phyloP scores from a whole-genome alignment of 2,888 invertebrate species.

The Machimus rusticus region DNA sequence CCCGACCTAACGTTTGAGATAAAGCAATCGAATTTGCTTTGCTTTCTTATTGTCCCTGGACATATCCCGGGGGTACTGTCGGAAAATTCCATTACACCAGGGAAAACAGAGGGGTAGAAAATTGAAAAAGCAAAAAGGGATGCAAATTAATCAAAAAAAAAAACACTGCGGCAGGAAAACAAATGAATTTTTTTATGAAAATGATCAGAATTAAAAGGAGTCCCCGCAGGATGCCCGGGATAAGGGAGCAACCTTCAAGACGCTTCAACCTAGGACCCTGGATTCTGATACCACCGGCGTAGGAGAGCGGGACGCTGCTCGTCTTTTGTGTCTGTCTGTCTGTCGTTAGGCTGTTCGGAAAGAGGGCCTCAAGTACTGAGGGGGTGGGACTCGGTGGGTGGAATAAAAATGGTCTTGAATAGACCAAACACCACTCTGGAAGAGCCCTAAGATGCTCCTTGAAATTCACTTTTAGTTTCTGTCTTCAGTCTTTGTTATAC shows the following conservation, averaged over 20 bases:
- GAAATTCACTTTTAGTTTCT: constrained; percentile 27
- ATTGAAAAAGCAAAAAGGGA: not conserved
- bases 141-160: not conserved
- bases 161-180: not conserved
- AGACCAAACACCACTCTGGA: not conserved
- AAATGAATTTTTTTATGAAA: not conserved
- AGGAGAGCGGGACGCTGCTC: not conserved
- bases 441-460: not conserved
- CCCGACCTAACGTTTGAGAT: not conserved
- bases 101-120: not conserved
- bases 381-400: not conserved
- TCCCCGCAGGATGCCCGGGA: not conserved
- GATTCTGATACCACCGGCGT: not conserved
- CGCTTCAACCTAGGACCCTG: not conserved
- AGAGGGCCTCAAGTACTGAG: not conserved
- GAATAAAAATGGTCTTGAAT: not conserved
- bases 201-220: not conserved
- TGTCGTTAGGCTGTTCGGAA: not conserved
- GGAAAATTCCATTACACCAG: not conserved
- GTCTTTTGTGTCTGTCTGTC: not conserved
- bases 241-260: not conserved
- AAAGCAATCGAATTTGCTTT: not conserved
- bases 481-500: not conserved
- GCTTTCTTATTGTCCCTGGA: not conserved
- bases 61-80: not conserved